Conservation (phyloP, 2,113 vertebrate genomes). For the Phycodurus eques region DNA sequence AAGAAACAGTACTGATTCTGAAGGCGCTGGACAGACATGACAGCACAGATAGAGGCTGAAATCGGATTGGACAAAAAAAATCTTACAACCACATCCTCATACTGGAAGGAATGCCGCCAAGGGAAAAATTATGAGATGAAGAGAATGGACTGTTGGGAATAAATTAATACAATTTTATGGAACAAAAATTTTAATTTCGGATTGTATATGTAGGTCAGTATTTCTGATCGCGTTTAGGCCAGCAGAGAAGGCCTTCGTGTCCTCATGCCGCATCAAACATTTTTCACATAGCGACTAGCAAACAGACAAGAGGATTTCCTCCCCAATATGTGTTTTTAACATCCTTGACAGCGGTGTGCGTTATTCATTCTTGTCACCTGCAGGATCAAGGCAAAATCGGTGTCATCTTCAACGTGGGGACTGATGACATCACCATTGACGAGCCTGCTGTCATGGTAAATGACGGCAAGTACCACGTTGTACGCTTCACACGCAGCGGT, state of each 20-base stretch:
- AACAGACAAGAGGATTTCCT: not conserved
- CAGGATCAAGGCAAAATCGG: constrained; percentile 91
- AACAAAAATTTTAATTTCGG: not conserved
- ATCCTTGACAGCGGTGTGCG: not conserved
- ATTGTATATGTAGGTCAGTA: not conserved
- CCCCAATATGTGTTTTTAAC: not conserved
- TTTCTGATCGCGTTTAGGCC: not conserved
- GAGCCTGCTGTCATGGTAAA: constrained; percentile 88
- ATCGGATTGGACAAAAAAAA: too few species aligned
- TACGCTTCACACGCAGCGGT: constrained; percentile 93
- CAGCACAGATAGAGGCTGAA: too few species aligned
- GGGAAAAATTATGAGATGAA: too few species aligned
- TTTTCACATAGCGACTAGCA: not conserved
- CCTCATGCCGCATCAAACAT: not conserved
- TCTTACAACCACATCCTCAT: too few species aligned
- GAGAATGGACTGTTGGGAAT: too few species aligned
- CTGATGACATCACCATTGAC: constrained; percentile 92
- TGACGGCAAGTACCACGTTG: constrained; percentile 95
- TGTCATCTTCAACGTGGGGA: constrained; percentile 95
- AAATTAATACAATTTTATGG: too few species aligned
- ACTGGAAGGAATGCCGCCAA: too few species aligned
- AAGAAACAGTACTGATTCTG: too few species aligned
- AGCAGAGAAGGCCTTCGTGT: not conserved
- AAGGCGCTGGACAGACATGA: too few species aligned
- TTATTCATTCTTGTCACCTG: constrained; percentile 10